These are phyloP conservation scores for Nothoprocta pentlandii DNA, from an alignment of 2,113 vertebrate species.

Conservation along the genomic window DNA sequence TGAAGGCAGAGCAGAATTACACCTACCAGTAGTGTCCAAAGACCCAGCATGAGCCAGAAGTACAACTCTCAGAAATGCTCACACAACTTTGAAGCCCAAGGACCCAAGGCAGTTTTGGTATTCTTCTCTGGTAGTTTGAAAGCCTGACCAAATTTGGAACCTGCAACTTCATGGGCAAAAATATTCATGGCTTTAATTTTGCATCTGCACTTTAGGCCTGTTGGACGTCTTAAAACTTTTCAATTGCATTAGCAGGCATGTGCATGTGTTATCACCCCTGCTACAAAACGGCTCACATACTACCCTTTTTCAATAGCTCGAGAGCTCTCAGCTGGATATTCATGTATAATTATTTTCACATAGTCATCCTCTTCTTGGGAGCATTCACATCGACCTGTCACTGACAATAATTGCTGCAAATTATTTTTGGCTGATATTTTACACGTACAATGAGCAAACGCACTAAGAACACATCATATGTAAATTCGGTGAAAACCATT, in stretches of 20 bases:
- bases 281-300: neutral
- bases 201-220: neutral
- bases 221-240: neutral
- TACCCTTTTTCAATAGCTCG: neutral
- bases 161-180: neutral
- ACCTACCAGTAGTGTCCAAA: neutral
- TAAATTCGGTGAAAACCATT: neutral
- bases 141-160: neutral
- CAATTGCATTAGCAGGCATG: neutral
- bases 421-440: constrained; percentile 24
- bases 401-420: constrained; percentile 23
- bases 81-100: neutral
- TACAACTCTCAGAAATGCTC: neutral
- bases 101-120: neutral
- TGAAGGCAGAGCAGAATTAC: neutral
- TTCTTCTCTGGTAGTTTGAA: neutral
- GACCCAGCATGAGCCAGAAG: neutral
- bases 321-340: constrained; percentile 22
- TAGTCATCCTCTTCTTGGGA: neutral
- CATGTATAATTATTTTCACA: constrained; percentile 23
- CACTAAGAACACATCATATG: neutral
- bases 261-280: neutral
- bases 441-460: neutral
- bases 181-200: neutral
- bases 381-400: neutral